These are phyloP conservation scores for Ylistrum balloti DNA, from an alignment of 1,140 invertebrate genomes.

Conservation along the genomic window DNA sequence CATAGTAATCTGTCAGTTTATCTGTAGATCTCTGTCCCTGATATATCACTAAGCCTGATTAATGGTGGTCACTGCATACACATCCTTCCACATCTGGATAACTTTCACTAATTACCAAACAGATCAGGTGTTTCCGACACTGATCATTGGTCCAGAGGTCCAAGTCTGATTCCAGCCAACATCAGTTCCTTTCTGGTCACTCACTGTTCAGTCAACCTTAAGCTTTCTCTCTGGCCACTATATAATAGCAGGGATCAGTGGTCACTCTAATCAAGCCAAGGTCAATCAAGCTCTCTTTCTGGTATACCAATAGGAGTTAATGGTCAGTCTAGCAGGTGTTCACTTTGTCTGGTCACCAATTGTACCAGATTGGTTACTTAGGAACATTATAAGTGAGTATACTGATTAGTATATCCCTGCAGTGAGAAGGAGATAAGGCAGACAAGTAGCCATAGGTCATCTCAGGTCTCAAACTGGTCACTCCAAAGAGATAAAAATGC, in stretches of 20 bases:
- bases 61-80: neutral
- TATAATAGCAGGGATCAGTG: neutral
- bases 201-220: neutral
- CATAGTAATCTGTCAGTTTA: too few species aligned
- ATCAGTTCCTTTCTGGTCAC: too few species aligned
- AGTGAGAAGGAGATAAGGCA: neutral
- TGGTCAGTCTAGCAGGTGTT: neutral
- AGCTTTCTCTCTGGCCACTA: neutral
- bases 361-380: too few species aligned
- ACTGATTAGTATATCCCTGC: neutral
- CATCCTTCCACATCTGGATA: neutral
- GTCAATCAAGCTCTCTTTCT: too few species aligned
- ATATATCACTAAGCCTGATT: neutral
- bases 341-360: too few species aligned
- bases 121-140: too few species aligned
- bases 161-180: too few species aligned
- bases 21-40: neutral
- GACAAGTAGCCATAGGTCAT: neutral
- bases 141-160: too few species aligned
- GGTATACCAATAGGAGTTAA: too few species aligned
- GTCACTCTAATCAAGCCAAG: neutral
- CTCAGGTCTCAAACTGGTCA: neutral
- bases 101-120: too few species aligned
- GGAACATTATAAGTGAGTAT: neutral
- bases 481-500: neutral